A percentile compares a stretch with the other conserved stretches of the same genome.
Conservation (phyloP, 2,888 invertebrate species). For the Thymelicus acteon region DNA sequence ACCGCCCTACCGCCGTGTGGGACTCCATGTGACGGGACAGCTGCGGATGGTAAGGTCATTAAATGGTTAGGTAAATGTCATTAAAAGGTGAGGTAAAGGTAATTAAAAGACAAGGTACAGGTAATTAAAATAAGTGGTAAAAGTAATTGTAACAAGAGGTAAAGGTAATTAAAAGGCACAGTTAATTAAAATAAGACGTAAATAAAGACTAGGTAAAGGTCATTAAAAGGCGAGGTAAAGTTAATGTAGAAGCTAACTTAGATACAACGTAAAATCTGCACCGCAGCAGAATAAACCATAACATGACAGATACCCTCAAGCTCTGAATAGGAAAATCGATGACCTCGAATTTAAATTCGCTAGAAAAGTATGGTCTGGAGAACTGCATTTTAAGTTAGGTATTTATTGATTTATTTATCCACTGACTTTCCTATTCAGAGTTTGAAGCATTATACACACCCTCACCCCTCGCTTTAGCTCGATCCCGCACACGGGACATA, state of each 20-base stretch:
- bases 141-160: neutral
- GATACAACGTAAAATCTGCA: neutral
- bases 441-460: neutral
- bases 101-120: neutral
- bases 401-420: too few species aligned
- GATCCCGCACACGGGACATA: conserved; percentile 50
- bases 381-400: too few species aligned
- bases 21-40: conserved; percentile 53
- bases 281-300: too few species aligned
- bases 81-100: neutral
- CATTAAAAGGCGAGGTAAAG: too few species aligned
- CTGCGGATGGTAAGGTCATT: conserved; percentile 44
- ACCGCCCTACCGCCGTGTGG: conserved; percentile 51
- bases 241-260: too few species aligned
- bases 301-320: too few species aligned
- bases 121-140: neutral
- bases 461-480: conserved; percentile 32
- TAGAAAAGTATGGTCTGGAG: too few species aligned
- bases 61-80: neutral
- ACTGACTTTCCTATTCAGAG: too few species aligned
- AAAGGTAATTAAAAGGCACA: neutral
- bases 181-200: neutral
- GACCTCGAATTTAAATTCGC: too few species aligned
- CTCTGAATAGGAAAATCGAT: too few species aligned
- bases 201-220: too few species aligned